These are phyloP conservation scores for Drosophila seguyi DNA, from an alignment of 1,140 invertebrate species.

Conservation along the genomic window DNA sequence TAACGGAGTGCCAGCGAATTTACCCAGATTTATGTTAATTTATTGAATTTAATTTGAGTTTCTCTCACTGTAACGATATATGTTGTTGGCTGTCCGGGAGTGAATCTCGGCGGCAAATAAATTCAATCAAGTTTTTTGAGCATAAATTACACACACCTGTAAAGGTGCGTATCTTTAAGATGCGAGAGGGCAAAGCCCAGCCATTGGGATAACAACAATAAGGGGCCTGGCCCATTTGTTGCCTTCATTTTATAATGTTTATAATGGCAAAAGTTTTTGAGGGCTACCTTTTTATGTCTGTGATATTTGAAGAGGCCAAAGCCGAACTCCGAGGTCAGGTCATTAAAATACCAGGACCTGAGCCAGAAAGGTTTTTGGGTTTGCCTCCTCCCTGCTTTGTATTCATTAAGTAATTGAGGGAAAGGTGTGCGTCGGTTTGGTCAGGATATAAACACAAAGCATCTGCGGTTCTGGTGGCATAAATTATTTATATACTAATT, in stretches of 20 bases:
- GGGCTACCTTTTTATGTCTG: conserved; percentile 56
- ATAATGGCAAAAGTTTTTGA: conserved; percentile 77
- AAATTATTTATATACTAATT: conserved; percentile 77
- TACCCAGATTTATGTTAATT: conserved; percentile 78
- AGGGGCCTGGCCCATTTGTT: conserved; percentile 44
- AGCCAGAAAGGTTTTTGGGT: conserved; percentile 35
- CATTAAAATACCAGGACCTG: conserved; percentile 56
- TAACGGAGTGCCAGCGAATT: conserved; percentile 41
- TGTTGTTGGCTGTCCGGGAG: conserved; percentile 21
- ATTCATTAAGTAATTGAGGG: conserved; percentile 78
- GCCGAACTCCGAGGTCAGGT: conserved; percentile 26
- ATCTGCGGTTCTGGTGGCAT: conserved; percentile 50
- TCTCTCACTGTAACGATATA: conserved; percentile 50
- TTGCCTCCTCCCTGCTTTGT: conserved; percentile 29
- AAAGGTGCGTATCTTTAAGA: conserved; percentile 31
- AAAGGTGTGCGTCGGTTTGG: conserved; percentile 29
- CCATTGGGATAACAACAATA: conserved; percentile 42
- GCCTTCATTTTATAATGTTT: conserved; percentile 59
- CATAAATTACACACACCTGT: conserved; percentile 66
- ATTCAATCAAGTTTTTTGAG: conserved; percentile 74
- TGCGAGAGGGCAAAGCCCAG: conserved; percentile 10
- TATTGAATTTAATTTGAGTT: conserved; percentile 78
- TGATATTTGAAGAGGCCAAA: conserved; percentile 43
- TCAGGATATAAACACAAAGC: conserved; percentile 34
- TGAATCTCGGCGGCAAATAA: conserved; percentile 56